A percentile compares a stretch with the other conserved stretches of the same genome.
phyloP scores from a whole-genome alignment of 1,140 invertebrate genomes.

The Lycorma delicatula region DNA sequence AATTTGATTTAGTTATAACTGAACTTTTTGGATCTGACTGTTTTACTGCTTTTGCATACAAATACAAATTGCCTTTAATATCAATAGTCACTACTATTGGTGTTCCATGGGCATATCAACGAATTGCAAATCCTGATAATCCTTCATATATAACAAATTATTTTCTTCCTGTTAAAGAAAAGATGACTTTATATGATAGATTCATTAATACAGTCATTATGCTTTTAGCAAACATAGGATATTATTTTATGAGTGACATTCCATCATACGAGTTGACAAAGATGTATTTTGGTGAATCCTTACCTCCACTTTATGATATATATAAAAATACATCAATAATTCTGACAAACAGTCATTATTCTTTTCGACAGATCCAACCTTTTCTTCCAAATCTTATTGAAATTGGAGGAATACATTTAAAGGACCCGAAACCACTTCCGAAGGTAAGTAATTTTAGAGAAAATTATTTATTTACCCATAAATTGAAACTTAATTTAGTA shows the following conservation, averaged over 20 bases:
- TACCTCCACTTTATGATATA: constrained; percentile 43
- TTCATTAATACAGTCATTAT: constrained; percentile 16
- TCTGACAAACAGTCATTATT: constrained; percentile 33
- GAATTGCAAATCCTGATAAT: constrained; percentile 21
- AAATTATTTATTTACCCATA: no score
- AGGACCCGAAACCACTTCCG: constrained; percentile 43
- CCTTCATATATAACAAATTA: constrained; percentile 19
- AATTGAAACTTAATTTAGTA: no score
- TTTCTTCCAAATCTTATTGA: constrained; percentile 52
- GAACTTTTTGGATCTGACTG: constrained; percentile 30
- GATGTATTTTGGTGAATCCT: constrained; percentile 43
- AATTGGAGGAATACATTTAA: constrained; percentile 46
- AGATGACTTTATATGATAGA: constrained; percentile 18
- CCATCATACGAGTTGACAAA: constrained; percentile 18
- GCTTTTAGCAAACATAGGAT: constrained; percentile 1
- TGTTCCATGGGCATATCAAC: constrained; percentile 49
- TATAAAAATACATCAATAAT: constrained; percentile 22
- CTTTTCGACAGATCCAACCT: constrained; percentile 44
- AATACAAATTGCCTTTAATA: constrained; percentile 50
- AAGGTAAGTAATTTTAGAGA: constrained; percentile 40
- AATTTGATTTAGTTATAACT: constrained; percentile 33
- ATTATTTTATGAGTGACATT: constrained; percentile 2
- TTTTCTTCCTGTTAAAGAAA: constrained; percentile 8
- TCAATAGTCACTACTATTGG: constrained; percentile 43
- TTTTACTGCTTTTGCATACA: constrained; percentile 23